Evolutionary conservation across 1,140 invertebrate species (phyloP).

Genomic region (Amyelois transitella): DNA sequence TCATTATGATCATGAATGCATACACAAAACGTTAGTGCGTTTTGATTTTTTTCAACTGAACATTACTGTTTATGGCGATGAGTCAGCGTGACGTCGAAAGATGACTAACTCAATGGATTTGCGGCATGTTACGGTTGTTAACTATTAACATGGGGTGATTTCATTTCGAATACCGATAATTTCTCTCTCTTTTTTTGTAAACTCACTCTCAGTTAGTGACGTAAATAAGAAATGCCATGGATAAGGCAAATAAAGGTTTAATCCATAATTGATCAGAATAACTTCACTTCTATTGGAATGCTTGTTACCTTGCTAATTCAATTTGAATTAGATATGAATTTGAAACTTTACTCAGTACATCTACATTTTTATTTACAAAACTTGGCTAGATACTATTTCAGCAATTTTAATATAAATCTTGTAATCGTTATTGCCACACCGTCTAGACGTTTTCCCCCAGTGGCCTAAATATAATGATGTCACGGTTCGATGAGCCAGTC

Average conservation of each 20-base stretch:
- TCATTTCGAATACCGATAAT: constrained; percentile 28
- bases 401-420: neutral
- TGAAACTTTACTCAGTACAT: no score
- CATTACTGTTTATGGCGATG: constrained; percentile 26
- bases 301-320: no score
- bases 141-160: constrained; percentile 56
- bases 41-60: neutral
- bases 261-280: no score
- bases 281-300: no score
- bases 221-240: no score
- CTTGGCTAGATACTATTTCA: neutral
- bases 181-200: neutral
- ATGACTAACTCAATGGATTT: constrained; percentile 68
- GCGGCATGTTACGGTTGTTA: constrained; percentile 57
- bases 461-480: neutral
- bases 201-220: neutral
- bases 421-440: neutral
- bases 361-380: no score
- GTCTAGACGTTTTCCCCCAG: neutral
- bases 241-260: no score
- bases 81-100: constrained; percentile 36
- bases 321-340: no score
- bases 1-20: constrained; percentile 3
- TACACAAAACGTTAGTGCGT: neutral
- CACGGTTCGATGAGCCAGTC: neutral